These are phyloP conservation scores for Miltochrista miniata DNA, from an alignment of 2,888 invertebrate genomes.

Conservation along the genomic window DNA sequence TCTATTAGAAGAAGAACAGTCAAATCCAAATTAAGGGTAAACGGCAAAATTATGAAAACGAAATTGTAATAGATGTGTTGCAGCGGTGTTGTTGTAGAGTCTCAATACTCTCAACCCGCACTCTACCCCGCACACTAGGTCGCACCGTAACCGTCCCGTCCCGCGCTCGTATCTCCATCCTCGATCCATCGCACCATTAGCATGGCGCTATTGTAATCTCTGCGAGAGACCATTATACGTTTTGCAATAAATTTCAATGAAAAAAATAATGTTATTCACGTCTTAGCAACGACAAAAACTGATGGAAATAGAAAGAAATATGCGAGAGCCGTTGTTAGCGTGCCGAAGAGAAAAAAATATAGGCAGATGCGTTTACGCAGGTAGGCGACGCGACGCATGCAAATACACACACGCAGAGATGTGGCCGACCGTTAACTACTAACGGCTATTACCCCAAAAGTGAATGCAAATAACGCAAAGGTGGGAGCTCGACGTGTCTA, in stretches of 20 bases:
- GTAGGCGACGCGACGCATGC: constrained; percentile 61
- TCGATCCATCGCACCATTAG: constrained; percentile 15
- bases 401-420: constrained; percentile 7
- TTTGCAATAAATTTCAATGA: constrained; percentile 57
- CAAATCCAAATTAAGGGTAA: no score
- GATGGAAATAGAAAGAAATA: constrained; percentile 59
- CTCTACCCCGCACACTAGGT: no score
- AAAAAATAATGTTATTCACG: constrained; percentile 57
- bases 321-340: constrained; percentile 56
- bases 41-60: no score
- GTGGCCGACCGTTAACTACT: background rate
- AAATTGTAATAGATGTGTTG: no score
- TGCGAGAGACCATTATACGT: constrained; percentile 26
- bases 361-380: constrained; percentile 57
- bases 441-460: constrained; percentile 8
- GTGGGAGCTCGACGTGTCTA: background rate
- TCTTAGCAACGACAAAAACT: constrained; percentile 42
- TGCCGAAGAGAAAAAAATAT: constrained; percentile 42
- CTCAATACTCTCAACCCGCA: no score
- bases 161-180: background rate
- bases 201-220: constrained; percentile 22
- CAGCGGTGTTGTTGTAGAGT: no score
- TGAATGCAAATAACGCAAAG: constrained; percentile 6
- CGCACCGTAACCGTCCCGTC: no score
- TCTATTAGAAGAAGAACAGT: no score